Conservation (phyloP, 1,140 invertebrate genomes). For the Lasioglossum baleicum region DNA sequence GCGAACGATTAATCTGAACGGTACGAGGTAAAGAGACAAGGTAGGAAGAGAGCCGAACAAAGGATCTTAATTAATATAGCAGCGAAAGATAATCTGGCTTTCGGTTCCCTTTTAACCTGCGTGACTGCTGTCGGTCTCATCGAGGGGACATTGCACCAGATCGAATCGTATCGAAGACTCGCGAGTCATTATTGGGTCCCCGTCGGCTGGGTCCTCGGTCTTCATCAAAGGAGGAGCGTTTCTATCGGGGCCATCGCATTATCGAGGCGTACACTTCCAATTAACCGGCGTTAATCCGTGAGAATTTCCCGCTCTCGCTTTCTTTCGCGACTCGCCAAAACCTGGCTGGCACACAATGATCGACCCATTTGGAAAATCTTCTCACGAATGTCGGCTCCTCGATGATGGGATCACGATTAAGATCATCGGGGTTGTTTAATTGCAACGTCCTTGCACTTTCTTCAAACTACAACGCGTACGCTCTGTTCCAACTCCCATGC, state of each 20-base stretch:
- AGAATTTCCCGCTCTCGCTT: conserved; percentile 59
- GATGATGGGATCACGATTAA: not conserved
- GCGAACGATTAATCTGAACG: not conserved
- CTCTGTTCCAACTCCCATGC: not conserved
- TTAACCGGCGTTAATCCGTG: conserved; percentile 65
- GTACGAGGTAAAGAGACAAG: not conserved
- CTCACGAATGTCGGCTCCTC: conserved; percentile 30
- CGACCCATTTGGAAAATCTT: conserved; percentile 35
- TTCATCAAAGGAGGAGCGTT: conserved; percentile 35
- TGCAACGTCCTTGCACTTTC: conserved; percentile 16
- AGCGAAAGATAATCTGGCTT: conserved; percentile 23
- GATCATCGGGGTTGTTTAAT: conserved; percentile 37
- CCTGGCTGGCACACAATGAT: conserved; percentile 25
- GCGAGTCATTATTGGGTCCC: conserved; percentile 45
- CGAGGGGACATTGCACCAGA: conserved; percentile 21
- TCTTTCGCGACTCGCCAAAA: not conserved
- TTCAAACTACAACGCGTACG: conserved; percentile 17
- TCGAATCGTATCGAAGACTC: conserved; percentile 44
- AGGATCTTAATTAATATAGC: conserved; percentile 61
- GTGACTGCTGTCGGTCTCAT: conserved; percentile 10
- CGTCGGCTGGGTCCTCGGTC: not conserved
- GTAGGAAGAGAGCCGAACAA: conserved; percentile 29
- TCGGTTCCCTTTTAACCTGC: not conserved
- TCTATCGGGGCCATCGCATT: conserved; percentile 62
- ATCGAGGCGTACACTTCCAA: conserved; percentile 66